Percentiles rank a stretch among this genome's conserved stretches.
These are phyloP conservation scores for Phengaris arion DNA, from an alignment of 2,888 invertebrate genomes.

Conservation along the genomic window DNA sequence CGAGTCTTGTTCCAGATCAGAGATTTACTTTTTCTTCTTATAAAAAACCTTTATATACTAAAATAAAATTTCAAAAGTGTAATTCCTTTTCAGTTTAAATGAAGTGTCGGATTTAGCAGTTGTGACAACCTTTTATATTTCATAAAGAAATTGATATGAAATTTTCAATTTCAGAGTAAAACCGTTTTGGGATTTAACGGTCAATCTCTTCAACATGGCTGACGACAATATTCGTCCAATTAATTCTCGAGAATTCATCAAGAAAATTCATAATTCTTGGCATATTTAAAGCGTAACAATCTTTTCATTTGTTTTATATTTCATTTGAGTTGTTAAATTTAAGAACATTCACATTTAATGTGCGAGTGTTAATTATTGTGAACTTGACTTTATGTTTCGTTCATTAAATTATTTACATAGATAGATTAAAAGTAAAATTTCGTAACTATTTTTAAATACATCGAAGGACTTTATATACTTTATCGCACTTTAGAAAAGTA, in stretches of 20 bases:
- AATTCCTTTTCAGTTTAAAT: too few species aligned
- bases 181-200: not conserved
- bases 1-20: too few species aligned
- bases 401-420: too few species aligned
- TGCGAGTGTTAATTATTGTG: not conserved
- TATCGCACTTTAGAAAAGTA: too few species aligned
- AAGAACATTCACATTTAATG: not conserved
- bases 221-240: not conserved
- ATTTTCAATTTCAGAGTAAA: conserved; percentile 6
- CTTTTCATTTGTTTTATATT: not conserved
- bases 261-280: not conserved
- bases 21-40: too few species aligned
- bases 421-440: too few species aligned
- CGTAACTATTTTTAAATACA: too few species aligned
- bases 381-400: not conserved
- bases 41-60: too few species aligned
- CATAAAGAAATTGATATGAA: not conserved
- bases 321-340: not conserved
- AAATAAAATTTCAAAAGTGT: too few species aligned
- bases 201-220: not conserved
- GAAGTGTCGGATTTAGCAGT: too few species aligned
- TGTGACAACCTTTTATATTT: not conserved
- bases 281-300: not conserved
- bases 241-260: conserved; percentile 15
- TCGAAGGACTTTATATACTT: too few species aligned